Conservation (phyloP, 1,140 invertebrate species). For the Glossosoma conforme region DNA sequence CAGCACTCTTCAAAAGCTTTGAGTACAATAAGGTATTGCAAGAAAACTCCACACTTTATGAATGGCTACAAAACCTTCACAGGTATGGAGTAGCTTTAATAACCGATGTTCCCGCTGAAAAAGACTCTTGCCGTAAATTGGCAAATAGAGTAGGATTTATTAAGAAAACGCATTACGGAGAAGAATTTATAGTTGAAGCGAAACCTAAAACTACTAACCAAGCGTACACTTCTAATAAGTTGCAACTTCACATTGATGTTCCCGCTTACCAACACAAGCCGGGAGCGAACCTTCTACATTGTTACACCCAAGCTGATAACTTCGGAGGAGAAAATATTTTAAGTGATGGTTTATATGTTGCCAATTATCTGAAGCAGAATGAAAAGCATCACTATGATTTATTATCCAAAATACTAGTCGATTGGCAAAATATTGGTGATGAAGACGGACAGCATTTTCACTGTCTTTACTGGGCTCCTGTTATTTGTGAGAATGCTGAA, state of each 20-base stretch:
- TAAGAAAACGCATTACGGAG: constrained; percentile 62
- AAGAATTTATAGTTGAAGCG: constrained; percentile 60
- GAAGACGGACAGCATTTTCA: constrained; percentile 55
- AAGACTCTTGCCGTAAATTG: constrained; percentile 50
- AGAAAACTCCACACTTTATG: constrained; percentile 44
- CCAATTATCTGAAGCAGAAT: constrained; percentile 50
- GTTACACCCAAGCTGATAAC: constrained; percentile 56
- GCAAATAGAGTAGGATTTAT: constrained; percentile 59
- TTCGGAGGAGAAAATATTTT: constrained; percentile 59
- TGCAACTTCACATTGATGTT: constrained; percentile 64
- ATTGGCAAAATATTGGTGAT: constrained; percentile 62
- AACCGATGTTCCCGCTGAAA: constrained; percentile 47
- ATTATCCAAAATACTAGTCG: constrained; percentile 51
- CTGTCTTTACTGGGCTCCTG: constrained; percentile 55
- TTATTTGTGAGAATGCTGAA: constrained; percentile 55
- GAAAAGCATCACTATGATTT: constrained; percentile 51
- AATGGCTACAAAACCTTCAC: constrained; percentile 55
- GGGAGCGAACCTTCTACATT: constrained; percentile 63
- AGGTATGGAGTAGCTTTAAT: constrained; percentile 57
- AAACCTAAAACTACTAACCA: constrained; percentile 63
- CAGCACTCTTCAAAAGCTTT: constrained; percentile 46
- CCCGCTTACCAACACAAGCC: constrained; percentile 70
- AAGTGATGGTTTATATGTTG: constrained; percentile 56
- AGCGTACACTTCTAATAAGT: constrained; percentile 58
- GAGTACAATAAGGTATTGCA: constrained; percentile 51